Evolutionary conservation across 2,113 vertebrate genomes (phyloP).

Genomic region (Anguilla japonica): DNA sequence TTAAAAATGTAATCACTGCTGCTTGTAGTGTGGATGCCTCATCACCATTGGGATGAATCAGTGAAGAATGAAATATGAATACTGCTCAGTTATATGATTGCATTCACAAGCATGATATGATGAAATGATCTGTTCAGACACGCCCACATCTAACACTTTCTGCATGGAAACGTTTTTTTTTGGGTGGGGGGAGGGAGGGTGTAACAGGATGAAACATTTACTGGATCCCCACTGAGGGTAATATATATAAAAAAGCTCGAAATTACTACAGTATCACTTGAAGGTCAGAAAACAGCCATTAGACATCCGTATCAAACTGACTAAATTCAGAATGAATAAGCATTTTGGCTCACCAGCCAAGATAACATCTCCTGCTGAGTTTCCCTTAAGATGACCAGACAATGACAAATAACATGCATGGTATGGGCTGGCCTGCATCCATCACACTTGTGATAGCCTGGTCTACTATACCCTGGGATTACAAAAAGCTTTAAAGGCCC

Average conservation of each 20-base stretch:
- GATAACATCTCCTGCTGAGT: constrained; percentile 11
- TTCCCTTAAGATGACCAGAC: neutral
- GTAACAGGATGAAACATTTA: neutral
- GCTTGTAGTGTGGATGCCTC: neutral
- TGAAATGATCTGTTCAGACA: neutral
- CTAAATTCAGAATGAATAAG: neutral
- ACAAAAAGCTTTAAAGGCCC: neutral
- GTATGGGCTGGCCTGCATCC: neutral
- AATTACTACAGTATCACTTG: neutral
- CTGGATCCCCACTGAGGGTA: neutral
- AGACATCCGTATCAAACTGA: neutral
- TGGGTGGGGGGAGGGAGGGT: neutral
- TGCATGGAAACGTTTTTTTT: neutral
- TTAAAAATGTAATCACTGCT: neutral
- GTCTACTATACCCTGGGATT: neutral
- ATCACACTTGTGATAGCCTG: neutral
- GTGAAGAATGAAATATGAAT: neutral
- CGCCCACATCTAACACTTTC: neutral
- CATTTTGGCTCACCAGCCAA: neutral
- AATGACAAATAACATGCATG: neutral
- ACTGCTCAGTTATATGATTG: neutral
- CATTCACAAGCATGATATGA: neutral
- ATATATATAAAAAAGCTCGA: neutral
- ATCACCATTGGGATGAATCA: neutral
- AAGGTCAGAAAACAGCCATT: neutral